These are phyloP conservation scores for Plebejus argus DNA, from an alignment of 2,888 invertebrate species.

Conservation along the genomic window DNA sequence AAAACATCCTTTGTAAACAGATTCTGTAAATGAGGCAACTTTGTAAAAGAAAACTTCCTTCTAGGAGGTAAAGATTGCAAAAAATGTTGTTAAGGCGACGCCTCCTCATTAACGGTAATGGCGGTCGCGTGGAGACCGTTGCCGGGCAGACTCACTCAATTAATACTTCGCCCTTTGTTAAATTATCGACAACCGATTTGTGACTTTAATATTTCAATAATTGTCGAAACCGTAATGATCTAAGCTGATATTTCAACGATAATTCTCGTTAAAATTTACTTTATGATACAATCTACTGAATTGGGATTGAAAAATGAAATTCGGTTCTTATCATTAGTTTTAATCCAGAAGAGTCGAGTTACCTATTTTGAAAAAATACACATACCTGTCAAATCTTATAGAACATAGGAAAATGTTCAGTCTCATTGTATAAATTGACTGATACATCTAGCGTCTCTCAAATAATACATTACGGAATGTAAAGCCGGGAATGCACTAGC, in stretches of 20 bases:
- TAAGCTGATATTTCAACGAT: not conserved
- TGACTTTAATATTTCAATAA: conserved; percentile 33
- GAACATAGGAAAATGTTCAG: conserved; percentile 59
- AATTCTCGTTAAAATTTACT: not conserved
- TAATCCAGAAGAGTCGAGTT: conserved; percentile 62
- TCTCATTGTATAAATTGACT: conserved; percentile 65
- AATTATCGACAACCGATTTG: conserved; percentile 53
- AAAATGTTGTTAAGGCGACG: conserved; percentile 28
- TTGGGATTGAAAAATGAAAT: conserved; percentile 42
- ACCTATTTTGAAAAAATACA: conserved; percentile 70
- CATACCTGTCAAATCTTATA: conserved; percentile 51
- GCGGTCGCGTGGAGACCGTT: conserved; percentile 58
- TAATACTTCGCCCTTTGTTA: conserved; percentile 61
- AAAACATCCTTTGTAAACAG: not conserved
- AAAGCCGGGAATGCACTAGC: not conserved
- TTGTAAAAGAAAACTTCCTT: conserved; percentile 11
- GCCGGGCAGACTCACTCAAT: conserved; percentile 66
- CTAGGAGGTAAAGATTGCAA: conserved; percentile 25
- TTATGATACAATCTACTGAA: not conserved
- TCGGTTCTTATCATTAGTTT: conserved; percentile 52
- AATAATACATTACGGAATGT: conserved; percentile 28
- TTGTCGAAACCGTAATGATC: conserved; percentile 24
- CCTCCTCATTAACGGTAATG: conserved; percentile 65
- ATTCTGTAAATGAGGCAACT: conserved; percentile 10
- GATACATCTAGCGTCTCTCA: conserved; percentile 40